These are phyloP conservation scores for Chaenodraco wilsoni DNA, from an alignment of 2,797 vertebrate genomes.

Conservation along the genomic window DNA sequence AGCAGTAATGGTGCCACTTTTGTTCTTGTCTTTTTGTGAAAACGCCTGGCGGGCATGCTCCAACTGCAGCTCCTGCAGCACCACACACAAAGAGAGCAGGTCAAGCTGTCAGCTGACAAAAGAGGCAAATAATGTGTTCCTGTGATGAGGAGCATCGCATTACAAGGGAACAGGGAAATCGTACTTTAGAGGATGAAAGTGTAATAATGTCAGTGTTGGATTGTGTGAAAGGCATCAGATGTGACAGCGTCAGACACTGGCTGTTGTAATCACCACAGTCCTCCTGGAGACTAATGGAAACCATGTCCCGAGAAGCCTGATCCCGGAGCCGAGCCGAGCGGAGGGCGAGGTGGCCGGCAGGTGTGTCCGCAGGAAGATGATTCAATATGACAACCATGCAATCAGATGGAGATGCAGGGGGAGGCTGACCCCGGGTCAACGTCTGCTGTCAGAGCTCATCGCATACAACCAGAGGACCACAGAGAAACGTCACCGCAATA, in stretches of 20 bases:
- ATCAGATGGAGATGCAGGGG: slow-evolving; percentile 76
- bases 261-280: slow-evolving; percentile 72
- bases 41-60: slow-evolving; percentile 98
- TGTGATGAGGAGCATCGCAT: slow-evolving; percentile 48
- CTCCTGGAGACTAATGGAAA: slow-evolving; percentile 81
- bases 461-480: slow-evolving; percentile 63
- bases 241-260: slow-evolving; percentile 67
- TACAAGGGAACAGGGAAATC: slow-evolving; percentile 47
- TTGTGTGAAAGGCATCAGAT: slow-evolving; percentile 72
- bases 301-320: slow-evolving; percentile 77
- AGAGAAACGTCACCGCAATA: slow-evolving; percentile 35
- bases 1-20: slow-evolving; percentile 92
- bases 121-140: slow-evolving; percentile 40
- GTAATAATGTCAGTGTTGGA: slow-evolving; percentile 54
- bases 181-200: slow-evolving; percentile 46
- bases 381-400: slow-evolving; percentile 82
- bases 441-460: slow-evolving; percentile 80
- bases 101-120: slow-evolving; percentile 56
- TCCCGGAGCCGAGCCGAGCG: slow-evolving; percentile 47
- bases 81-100: slow-evolving; percentile 29
- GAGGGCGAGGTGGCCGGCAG: slow-evolving; percentile 70
- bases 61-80: slow-evolving; percentile 90
- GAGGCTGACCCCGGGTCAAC: slow-evolving; percentile 71
- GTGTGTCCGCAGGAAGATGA: slow-evolving; percentile 81
- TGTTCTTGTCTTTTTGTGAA: slow-evolving; percentile 93